These are phyloP conservation scores for Pteropus alecto DNA, from an alignment of 2,113 vertebrate genomes.

Conservation along the genomic window DNA sequence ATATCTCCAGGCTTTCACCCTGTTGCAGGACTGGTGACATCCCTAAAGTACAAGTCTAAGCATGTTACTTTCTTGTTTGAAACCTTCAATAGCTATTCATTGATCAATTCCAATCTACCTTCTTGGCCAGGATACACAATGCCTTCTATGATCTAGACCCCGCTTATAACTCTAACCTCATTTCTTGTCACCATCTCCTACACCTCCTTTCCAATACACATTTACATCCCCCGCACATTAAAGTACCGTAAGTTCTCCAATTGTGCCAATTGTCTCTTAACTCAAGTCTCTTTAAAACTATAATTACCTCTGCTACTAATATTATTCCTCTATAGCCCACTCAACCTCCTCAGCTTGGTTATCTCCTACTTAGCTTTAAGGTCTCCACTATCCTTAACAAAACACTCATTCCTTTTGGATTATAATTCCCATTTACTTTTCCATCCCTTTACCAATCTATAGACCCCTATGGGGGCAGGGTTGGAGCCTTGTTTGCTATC, in stretches of 20 bases:
- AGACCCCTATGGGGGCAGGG: background rate
- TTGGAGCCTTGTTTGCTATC: background rate
- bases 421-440: background rate
- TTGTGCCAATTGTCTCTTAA: background rate
- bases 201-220: accelerated
- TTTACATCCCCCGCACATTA: background rate
- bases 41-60: background rate
- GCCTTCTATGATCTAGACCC: background rate
- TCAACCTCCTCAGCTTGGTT: background rate
- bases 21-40: background rate
- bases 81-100: background rate
- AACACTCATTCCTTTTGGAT: background rate
- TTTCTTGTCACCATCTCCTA: background rate
- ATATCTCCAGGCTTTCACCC: background rate
- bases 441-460: background rate
- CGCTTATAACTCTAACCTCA: background rate
- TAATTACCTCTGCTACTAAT: background rate
- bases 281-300: background rate
- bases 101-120: background rate
- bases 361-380: background rate
- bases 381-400: background rate
- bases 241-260: background rate
- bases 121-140: background rate
- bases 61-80: background rate
- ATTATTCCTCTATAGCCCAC: background rate